These are phyloP conservation scores for Pholis gunnellus DNA, from an alignment of 2,113 vertebrate species.

Conservation along the genomic window DNA sequence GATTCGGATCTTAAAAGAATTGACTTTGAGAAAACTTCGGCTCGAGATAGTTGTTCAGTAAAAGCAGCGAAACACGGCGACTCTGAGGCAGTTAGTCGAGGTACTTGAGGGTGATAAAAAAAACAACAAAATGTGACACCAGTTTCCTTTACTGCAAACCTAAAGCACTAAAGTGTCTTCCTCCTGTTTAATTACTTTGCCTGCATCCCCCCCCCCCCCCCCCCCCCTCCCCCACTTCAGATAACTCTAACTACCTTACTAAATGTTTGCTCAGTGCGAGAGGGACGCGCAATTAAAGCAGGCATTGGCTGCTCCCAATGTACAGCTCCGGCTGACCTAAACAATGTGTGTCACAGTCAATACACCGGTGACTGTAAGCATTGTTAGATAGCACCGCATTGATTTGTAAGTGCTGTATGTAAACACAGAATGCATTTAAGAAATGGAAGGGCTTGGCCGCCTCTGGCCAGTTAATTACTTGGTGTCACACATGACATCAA, in stretches of 20 bases:
- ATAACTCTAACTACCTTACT: slow-evolving; percentile 25
- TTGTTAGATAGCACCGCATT: slow-evolving; percentile 32
- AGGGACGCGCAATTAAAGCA: slow-evolving; percentile 30
- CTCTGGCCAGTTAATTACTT: slow-evolving; percentile 57
- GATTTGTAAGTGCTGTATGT: slow-evolving; percentile 48
- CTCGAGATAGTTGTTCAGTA: not conserved
- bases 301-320: slow-evolving; percentile 9
- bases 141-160: not conserved
- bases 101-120: slow-evolving; percentile 7
- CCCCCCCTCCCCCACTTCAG: not conserved
- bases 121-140: not conserved
- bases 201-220: not conserved
- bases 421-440: slow-evolving; percentile 20
- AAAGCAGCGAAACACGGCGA: not conserved
- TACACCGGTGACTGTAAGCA: slow-evolving; percentile 25
- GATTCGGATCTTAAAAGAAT: slow-evolving; percentile 38
- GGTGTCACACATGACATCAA: slow-evolving; percentile 51
- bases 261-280: slow-evolving; percentile 47
- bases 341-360: slow-evolving; percentile 44
- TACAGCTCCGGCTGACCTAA: slow-evolving; percentile 44
- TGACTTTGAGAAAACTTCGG: slow-evolving; percentile 23
- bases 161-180: slow-evolving; percentile 1
- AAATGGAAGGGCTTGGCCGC: slow-evolving; percentile 35
- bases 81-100: not conserved
- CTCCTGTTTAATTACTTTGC: slow-evolving; percentile 13